Evolutionary conservation across 2,113 vertebrate genomes (phyloP).

Genomic region (Arenaria interpres): DNA sequence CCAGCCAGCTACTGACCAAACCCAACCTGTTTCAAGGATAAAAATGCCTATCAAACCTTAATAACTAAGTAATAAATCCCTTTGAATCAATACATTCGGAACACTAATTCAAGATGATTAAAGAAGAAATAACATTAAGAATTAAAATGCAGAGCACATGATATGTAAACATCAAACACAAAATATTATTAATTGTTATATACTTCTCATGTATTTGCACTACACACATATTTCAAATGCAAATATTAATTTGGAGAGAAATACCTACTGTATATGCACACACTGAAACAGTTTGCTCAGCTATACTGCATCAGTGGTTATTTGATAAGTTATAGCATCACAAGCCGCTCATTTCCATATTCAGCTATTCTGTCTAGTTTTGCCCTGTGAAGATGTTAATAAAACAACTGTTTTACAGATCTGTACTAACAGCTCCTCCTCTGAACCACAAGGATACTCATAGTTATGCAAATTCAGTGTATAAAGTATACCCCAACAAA

Average conservation of each 20-base stretch:
- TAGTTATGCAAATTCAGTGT: not conserved
- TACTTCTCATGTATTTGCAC: slow-evolving; percentile 61
- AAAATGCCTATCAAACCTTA: not conserved
- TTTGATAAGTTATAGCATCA: slow-evolving; percentile 53
- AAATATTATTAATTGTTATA: slow-evolving; percentile 66
- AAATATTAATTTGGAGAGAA: slow-evolving; percentile 67
- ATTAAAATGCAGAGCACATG: slow-evolving; percentile 60
- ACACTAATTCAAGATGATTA: slow-evolving; percentile 28
- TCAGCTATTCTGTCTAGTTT: not conserved
- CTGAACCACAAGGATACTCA: not conserved
- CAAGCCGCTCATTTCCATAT: slow-evolving; percentile 25
- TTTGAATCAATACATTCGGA: slow-evolving; percentile 47
- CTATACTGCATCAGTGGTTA: slow-evolving; percentile 47
- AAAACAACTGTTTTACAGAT: slow-evolving; percentile 17
- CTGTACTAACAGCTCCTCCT: slow-evolving; percentile 1
- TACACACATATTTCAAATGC: slow-evolving; percentile 53
- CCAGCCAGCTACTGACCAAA: not conserved
- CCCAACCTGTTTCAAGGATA: not conserved
- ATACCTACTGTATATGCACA: slow-evolving; percentile 53
- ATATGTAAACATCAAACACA: slow-evolving; percentile 55
- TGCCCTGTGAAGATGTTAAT: slow-evolving; percentile 7
- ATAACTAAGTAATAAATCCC: slow-evolving; percentile 1
- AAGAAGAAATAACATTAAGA: slow-evolving; percentile 26
- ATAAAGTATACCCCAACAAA: not conserved
- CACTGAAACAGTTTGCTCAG: slow-evolving; percentile 68